These are phyloP conservation scores for Sicus ferrugineus DNA, from an alignment of 2,888 invertebrate species.

Conservation along the genomic window DNA sequence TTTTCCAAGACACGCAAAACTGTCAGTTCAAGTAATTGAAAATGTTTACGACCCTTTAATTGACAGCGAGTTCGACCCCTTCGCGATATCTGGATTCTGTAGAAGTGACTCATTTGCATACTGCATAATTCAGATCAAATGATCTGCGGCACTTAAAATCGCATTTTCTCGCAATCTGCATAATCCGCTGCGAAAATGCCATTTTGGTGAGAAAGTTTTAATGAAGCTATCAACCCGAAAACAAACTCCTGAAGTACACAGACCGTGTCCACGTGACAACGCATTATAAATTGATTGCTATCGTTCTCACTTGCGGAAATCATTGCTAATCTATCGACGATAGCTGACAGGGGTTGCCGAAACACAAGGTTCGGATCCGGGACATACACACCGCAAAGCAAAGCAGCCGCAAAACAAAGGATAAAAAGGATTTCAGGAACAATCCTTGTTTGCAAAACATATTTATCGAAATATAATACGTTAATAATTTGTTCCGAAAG, in stretches of 20 bases:
- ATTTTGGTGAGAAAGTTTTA: slow-evolving; percentile 1
- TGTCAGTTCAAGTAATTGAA: slow-evolving; percentile 2
- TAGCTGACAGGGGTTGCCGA: slow-evolving; percentile 14
- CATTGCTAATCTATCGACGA: slow-evolving; percentile 20
- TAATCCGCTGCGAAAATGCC: slow-evolving; percentile 14
- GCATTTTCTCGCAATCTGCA: slow-evolving; percentile 33
- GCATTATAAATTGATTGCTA: slow-evolving; percentile 37
- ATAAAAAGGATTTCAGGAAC: neutral
- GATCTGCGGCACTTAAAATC: slow-evolving; percentile 36
- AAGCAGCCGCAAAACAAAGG: slow-evolving; percentile 12
- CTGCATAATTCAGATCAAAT: slow-evolving; percentile 31
- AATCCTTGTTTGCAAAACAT: slow-evolving; percentile 26
- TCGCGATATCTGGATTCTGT: neutral
- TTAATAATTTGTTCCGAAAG: neutral
- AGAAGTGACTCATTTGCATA: slow-evolving; percentile 34
- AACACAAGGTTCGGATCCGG: slow-evolving; percentile 1
- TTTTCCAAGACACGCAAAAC: too few species aligned
- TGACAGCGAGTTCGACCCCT: slow-evolving; percentile 8
- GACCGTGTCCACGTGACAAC: slow-evolving; percentile 37
- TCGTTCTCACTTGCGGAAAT: slow-evolving; percentile 27
- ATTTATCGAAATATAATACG: slow-evolving; percentile 14
- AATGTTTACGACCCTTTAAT: slow-evolving; percentile 22
- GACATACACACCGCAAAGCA: slow-evolving; percentile 15
- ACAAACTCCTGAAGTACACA: neutral
- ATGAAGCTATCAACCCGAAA: slow-evolving; percentile 22